Conservation (phyloP, 1,140 invertebrate genomes). For the Drosophila fuyamai region DNA sequence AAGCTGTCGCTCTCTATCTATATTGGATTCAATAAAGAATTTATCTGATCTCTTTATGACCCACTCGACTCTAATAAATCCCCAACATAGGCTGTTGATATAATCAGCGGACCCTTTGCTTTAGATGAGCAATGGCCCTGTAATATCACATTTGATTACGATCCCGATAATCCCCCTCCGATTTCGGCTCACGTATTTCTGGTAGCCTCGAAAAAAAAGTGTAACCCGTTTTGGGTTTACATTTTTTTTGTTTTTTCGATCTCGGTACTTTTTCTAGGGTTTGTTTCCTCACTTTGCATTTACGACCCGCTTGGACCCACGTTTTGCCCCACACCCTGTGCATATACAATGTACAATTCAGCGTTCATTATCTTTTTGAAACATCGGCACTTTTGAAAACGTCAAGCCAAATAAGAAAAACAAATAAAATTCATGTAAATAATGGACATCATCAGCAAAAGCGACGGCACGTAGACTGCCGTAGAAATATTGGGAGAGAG, state of each 20-base stretch:
- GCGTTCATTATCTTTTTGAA: constrained; percentile 82
- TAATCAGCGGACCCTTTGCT: constrained; percentile 20
- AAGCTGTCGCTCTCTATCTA: constrained; percentile 27
- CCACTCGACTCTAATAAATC: constrained; percentile 27
- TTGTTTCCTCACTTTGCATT: constrained; percentile 48
- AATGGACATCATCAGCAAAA: constrained; percentile 81
- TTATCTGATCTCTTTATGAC: constrained; percentile 45
- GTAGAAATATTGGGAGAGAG: constrained; percentile 21
- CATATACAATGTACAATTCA: constrained; percentile 59
- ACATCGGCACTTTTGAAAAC: constrained; percentile 83
- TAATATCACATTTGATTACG: constrained; percentile 45
- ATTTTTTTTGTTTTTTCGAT: constrained; percentile 2
- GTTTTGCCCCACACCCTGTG: constrained; percentile 18
- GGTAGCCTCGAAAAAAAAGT: constrained; percentile 33
- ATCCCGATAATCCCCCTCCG: constrained; percentile 28
- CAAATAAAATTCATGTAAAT: constrained; percentile 83
- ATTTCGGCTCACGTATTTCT: constrained; percentile 33
- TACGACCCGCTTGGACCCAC: constrained; percentile 30
- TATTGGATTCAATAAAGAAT: constrained; percentile 25
- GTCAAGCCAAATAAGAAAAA: constrained; percentile 82
- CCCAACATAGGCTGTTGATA: constrained; percentile 17
- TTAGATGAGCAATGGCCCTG: constrained; percentile 33
- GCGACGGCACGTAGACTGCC: constrained; percentile 69
- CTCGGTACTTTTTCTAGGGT: constrained; percentile 42
- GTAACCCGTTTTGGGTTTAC: constrained; percentile 42